Evolutionary conservation across 2,888 invertebrate genomes (phyloP), one percentile per base, ranked within the genome.

Genomic region (Amphipyra berbera): DNA sequence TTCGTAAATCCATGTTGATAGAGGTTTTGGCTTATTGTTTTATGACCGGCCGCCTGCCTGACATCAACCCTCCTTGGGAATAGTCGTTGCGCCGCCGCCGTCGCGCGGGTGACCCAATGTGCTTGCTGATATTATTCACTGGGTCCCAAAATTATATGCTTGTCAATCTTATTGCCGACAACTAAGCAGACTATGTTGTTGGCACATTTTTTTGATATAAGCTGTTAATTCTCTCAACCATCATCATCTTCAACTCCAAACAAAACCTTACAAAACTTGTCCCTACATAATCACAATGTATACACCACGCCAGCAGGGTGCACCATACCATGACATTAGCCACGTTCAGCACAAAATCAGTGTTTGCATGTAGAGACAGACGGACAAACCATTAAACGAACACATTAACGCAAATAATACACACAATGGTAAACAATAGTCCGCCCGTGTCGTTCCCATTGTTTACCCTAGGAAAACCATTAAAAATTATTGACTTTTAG

Each of bases 401-500:
- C 85, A 90, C 90, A 92, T 93, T 90, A 89, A 85, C 81, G 76
- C 80, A 82, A 83, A 92, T 89, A 90, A 90, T 87, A 82, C 82
- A 76, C 73, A 89, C 85, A 88, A 88, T 72, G 63, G 58, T 50
- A 49, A 42, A 76, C 76, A 79, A 79, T 64, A 40, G 61, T 50
- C n/a, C 40, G 35, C 46, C 86, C 78, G 84, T 86, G 83, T 84
- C 80, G 63, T 50, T 60, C 58, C 76, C 83, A 84, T 93, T 94
- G 92, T 93, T 92, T 90, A 85, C 81, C 69, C 83, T 81, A 83
- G 84, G 47, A 67, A 88, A 90, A 92, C 92, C 93, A 93, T 93
- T 93, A 89, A 90, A 92, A 88, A 90, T 92, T 91, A 91, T 90
- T 87, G 87, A 82, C 83, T 78, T 79, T 60, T 49, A 60, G 15